Evolutionary conservation across 2,113 vertebrate genomes (phyloP), one percentile per base, ranked within the genome.

Genomic region (Hypanus sabinus): DNA sequence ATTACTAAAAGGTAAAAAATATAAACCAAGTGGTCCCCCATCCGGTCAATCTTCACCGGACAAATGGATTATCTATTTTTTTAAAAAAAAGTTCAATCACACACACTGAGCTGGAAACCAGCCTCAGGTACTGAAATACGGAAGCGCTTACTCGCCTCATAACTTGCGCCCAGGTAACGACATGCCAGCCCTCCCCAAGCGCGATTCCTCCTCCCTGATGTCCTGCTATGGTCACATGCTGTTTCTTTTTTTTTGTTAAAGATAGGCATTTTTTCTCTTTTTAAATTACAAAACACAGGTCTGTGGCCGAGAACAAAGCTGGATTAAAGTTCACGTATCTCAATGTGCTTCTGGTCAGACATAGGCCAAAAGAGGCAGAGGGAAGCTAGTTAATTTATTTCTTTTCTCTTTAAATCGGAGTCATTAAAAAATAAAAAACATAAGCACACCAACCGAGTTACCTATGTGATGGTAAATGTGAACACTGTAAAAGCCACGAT

Each of bases 1-100:
- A 93, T 93, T 93, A 93, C 90, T 93, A 73, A 93, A 93, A 93
- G 71, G 65, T 93, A 93, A 93, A 93, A 91, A 93, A 93, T 71
- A 71, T 71, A 46, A 93, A 93, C 36, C 90, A 73, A 30, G 65
- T 73, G 90, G 62, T 71, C 68, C 68, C 68, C 68, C 85, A 90
- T 33, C 90, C 33, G 18, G 65, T 73, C 90, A 46, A 93, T 46
- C 65, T 30, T 71, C 46, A 73, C 90, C 33, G 90, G 90, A 93
- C 90, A 93, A 93, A 93, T 62, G 10, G 65, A 93, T 73, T 46
- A 46, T 73, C n/a, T 65, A 65, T 93, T 46, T 73, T 46, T 73
- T 71, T 38, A 38, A 38, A 22, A 70, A 92, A 71, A 92, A 70
- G 22, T 14, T 22, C 20, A 24, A 46, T 27, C 60, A 22, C 20